A percentile compares a stretch with the other conserved stretches of the same genome.
Conservation (phyloP, 2,113 vertebrate genomes). For the Gavialis gangeticus region DNA sequence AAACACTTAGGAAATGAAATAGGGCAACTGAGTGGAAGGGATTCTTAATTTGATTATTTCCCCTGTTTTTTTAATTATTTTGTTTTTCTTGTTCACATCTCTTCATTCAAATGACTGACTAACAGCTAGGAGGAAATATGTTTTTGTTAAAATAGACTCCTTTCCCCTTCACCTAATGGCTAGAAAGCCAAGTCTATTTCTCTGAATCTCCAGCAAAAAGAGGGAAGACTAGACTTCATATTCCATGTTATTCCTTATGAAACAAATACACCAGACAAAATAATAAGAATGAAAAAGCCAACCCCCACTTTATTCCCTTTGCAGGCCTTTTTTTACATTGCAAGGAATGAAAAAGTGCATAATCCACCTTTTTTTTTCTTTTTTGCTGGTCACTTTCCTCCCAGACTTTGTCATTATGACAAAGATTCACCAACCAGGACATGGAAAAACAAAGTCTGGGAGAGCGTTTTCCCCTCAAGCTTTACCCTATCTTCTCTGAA, state of each 20-base stretch:
- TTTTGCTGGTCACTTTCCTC: not conserved
- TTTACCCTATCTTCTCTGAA: not conserved
- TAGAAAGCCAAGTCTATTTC: not conserved
- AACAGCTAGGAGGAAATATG: not conserved
- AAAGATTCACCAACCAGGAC: not conserved
- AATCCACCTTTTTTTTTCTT: not conserved
- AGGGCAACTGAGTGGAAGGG: not conserved
- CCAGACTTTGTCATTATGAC: not conserved
- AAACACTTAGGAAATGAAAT: not conserved
- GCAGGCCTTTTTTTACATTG: not conserved
- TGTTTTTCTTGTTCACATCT: not conserved
- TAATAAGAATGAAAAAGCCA: too few species aligned
- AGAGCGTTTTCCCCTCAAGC: not conserved
- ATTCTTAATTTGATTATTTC: not conserved
- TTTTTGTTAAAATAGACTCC: not conserved
- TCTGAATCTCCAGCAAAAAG: not conserved
- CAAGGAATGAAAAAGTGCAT: not conserved
- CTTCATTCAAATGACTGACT: not conserved
- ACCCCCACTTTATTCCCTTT: not conserved
- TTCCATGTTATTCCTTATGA: not conserved
- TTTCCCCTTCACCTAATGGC: not conserved
- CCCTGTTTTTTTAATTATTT: not conserved
- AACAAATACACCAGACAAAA: not conserved
- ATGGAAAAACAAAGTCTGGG: not conserved
- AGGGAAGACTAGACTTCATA: not conserved